Conservation (phyloP, 2,797 vertebrate species). For the Iguana delicatissima region DNA sequence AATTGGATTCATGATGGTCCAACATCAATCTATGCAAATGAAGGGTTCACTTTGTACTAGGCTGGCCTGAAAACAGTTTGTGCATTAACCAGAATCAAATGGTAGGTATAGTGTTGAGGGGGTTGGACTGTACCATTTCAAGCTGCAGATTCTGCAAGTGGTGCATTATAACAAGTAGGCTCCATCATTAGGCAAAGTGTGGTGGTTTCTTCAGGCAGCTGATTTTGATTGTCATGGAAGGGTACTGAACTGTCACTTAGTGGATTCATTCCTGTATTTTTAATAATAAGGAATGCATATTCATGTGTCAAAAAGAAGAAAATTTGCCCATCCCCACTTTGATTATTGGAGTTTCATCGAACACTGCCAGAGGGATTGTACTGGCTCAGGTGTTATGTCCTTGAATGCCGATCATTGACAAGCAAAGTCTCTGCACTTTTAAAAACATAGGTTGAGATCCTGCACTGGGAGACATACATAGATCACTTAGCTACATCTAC, state of each 20-base stretch:
- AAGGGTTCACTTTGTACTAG: background rate
- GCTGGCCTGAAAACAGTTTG: background rate
- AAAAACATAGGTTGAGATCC: background rate
- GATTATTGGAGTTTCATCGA: no score
- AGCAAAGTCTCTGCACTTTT: background rate
- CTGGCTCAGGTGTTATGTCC: background rate
- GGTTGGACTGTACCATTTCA: background rate
- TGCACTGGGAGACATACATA: no score
- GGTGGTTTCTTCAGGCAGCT: no score
- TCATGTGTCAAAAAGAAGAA: no score
- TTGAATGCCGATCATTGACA: background rate
- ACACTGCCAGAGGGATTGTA: no score
- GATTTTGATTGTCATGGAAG: no score
- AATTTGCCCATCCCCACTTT: no score
- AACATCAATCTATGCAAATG: background rate
- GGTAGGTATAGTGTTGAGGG: background rate
- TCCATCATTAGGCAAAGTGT: no score
- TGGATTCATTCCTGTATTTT: no score
- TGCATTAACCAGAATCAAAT: background rate
- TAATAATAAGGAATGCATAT: no score
- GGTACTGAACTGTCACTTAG: no score
- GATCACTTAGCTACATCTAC: no score
- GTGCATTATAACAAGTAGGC: background rate
- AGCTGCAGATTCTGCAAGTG: background rate
- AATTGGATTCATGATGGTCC: background rate